These are phyloP conservation scores for Sinocyclocheilus grahami DNA, from an alignment of 2,113 vertebrate genomes.

Conservation along the genomic window DNA sequence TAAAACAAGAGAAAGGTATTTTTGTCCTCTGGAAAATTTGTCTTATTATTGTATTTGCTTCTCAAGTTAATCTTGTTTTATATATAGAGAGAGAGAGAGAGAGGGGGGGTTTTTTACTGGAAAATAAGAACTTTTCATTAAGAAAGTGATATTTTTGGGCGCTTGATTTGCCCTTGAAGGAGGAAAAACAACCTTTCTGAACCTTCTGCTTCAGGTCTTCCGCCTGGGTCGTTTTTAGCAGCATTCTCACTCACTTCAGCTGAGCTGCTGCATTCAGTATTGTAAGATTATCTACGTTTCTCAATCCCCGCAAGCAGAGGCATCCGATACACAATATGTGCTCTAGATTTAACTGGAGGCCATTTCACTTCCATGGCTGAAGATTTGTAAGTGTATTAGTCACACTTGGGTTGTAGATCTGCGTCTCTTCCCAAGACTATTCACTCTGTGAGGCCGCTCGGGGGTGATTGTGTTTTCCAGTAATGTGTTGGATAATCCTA, in stretches of 20 bases:
- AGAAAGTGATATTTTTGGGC: not conserved
- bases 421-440: conserved; percentile 28
- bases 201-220: conserved; percentile 24
- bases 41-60: too few relatives aligned
- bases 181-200: conserved; percentile 43
- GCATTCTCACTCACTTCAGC: conserved; percentile 24
- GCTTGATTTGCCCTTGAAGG: conserved; percentile 18
- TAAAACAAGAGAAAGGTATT: too few relatives aligned
- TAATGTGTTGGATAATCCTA: conserved; percentile 44
- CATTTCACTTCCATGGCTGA: conserved; percentile 34
- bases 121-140: not conserved
- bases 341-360: conserved; percentile 46
- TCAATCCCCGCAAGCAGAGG: conserved; percentile 32
- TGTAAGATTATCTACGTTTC: conserved; percentile 45
- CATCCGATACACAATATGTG: conserved; percentile 40
- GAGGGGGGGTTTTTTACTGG: too few relatives aligned
- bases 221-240: conserved; percentile 19
- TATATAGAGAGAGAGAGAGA: too few relatives aligned
- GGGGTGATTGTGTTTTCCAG: conserved; percentile 49
- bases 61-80: too few relatives aligned
- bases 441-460: conserved; percentile 24
- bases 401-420: conserved; percentile 37
- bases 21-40: too few relatives aligned
- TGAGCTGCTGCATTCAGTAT: conserved; percentile 21
- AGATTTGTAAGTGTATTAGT: conserved; percentile 56